phyloP scores from a whole-genome alignment of 2,888 invertebrate species.

The Aproaerema taeniolella region DNA sequence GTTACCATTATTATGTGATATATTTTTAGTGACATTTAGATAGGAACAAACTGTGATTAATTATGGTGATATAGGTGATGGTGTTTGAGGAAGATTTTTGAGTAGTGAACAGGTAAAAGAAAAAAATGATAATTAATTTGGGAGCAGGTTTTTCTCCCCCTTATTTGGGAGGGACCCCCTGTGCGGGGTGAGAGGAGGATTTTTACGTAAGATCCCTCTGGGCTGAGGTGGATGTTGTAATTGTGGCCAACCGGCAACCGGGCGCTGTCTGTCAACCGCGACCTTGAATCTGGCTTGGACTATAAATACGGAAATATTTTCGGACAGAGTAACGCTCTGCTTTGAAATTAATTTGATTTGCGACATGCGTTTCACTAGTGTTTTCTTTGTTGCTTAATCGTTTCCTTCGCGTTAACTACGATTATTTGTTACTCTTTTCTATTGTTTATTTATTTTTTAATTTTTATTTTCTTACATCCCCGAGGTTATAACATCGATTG shows the following conservation, averaged over 20 bases:
- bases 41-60: slow-evolving; percentile 76
- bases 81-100: slow-evolving; percentile 52
- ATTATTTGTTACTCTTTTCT: not conserved
- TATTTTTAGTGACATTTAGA: slow-evolving; percentile 69
- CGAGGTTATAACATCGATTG: too few relatives aligned
- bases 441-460: too few relatives aligned
- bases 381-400: slow-evolving; percentile 19
- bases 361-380: slow-evolving; percentile 30
- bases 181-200: slow-evolving; percentile 32
- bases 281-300: slow-evolving; percentile 65
- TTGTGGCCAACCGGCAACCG: slow-evolving; percentile 42
- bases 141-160: slow-evolving; percentile 37
- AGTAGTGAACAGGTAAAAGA: slow-evolving; percentile 64
- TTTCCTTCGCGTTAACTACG: not conserved
- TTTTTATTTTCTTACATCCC: too few relatives aligned
- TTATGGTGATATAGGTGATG: slow-evolving; percentile 72
- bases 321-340: slow-evolving; percentile 42
- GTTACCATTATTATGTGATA: slow-evolving; percentile 75
- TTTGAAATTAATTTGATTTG: slow-evolving; percentile 46
- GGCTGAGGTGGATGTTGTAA: slow-evolving; percentile 43
- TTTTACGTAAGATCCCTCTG: slow-evolving; percentile 59
- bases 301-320: slow-evolving; percentile 74
- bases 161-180: slow-evolving; percentile 27
- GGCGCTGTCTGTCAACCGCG: slow-evolving; percentile 58
- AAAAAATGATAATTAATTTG: slow-evolving; percentile 37